Conservation (phyloP, 2,113 vertebrate species). For the Podiceps cristatus region DNA sequence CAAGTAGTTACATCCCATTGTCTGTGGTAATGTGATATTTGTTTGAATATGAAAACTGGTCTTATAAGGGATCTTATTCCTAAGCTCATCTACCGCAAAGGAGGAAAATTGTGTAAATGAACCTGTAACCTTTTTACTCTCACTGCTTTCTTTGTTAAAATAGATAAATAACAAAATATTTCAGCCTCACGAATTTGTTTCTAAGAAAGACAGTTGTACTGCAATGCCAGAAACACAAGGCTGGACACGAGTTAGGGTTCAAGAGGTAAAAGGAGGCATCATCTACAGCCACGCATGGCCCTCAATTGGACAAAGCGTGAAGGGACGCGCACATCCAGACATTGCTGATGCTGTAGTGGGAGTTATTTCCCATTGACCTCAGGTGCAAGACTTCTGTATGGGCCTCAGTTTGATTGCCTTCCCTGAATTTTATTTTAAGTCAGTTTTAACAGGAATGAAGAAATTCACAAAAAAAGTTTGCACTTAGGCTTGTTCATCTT, state of each 20-base stretch:
- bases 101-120: neutral
- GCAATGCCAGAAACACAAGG: neutral
- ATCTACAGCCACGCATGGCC: neutral
- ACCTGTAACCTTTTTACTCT: neutral
- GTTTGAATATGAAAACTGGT: neutral
- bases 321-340: neutral
- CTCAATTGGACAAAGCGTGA: neutral
- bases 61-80: neutral
- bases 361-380: neutral
- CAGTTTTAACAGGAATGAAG: neutral
- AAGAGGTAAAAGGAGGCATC: neutral
- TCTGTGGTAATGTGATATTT: slow-evolving; percentile 9
- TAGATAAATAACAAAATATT: slow-evolving; percentile 7
- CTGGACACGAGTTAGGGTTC: neutral
- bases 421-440: neutral
- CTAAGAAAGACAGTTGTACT: neutral
- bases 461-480: neutral
- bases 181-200: neutral
- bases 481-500: neutral
- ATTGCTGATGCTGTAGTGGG: neutral
- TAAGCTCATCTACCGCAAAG: neutral
- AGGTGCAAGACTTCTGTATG: neutral
- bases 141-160: slow-evolving; percentile 17
- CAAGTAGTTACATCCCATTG: slow-evolving; percentile 6
- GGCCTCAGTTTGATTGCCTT: neutral